Base-by-base conservation (phyloP, 2,113 vertebrate genomes). In the Lepus europaeus region DNA sequence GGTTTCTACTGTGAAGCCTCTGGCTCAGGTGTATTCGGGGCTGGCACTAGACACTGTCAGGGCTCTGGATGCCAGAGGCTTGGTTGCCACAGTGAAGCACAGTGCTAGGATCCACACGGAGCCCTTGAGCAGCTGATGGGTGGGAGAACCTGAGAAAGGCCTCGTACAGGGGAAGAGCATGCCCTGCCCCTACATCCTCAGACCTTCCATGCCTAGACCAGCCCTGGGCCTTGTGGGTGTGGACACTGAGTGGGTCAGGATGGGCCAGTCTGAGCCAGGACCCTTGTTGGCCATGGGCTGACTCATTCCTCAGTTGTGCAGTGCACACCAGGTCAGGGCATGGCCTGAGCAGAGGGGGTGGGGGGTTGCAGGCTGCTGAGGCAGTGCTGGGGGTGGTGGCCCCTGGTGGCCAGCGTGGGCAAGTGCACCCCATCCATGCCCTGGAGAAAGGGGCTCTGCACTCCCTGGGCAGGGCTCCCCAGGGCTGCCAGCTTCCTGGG, bases 1-100 rank as follows among this genome's bases (percentile, higher is more conserved):
- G 97, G 97, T 16, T 98, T 97, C 87, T 98, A 97, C 93, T 98
- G 98, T 69, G 90, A 89, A 31, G 45, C 73, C 11, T 53, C 78
- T 1, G 74, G 61, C 56, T 49, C 90, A 97, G 97, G 97, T 97
- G 72, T 90, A 97, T 53, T 81, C 74, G 56, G 5, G 13, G 19
- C 6, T 59, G 45, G 20, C 14, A 6, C 0, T 8, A 27, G 27
- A 3, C 11, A 17, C 33, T 19, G 33, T 13, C 0, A 1, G 51
- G 12, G 9, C 9, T 4, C 20, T 59, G 31, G 45, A 36, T 2
- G 1, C 11, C 7, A 49, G 31, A 68, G 77, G 4, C 7, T 56
- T 61, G 1, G 9, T 14, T 81, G 20, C 51, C 61, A 11, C 16
- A 0, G 16, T 78, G 10, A 0, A 3, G 59, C 14, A 22, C 16